phyloP scores from a whole-genome alignment of 2,797 vertebrate genomes.

The Poecilia wingei region DNA sequence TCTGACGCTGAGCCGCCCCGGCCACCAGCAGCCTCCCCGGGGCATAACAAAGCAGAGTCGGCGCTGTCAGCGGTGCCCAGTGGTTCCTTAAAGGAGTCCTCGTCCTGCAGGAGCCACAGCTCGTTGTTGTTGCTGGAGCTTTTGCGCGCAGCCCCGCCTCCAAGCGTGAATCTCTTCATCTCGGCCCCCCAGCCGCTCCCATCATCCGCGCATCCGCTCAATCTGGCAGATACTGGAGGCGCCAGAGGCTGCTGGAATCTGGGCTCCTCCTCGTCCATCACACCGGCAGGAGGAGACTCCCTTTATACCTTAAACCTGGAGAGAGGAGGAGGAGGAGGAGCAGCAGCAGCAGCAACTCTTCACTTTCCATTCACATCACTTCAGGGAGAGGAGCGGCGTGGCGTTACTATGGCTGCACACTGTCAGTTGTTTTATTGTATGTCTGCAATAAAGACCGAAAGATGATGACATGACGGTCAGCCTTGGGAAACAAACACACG shows the following conservation, averaged over 20 bases:
- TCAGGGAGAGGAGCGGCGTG: constrained; percentile 49
- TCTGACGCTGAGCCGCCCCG: constrained; percentile 41
- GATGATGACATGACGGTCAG: constrained; percentile 8
- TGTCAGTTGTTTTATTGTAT: constrained; percentile 43
- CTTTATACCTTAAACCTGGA: constrained; percentile 50
- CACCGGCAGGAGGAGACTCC: constrained; percentile 27
- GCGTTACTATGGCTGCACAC: constrained; percentile 78
- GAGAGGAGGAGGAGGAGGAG: constrained; percentile 51
- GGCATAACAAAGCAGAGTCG: constrained; percentile 57
- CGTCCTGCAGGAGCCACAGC: constrained; percentile 64
- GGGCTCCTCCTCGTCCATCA: constrained; percentile 79
- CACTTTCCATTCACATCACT: constrained; percentile 62
- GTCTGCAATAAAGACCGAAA: not conserved
- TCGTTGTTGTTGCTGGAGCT: constrained; percentile 78
- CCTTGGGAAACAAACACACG: constrained; percentile 10
- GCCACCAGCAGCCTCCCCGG: constrained; percentile 62
- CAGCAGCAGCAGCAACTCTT: constrained; percentile 48
- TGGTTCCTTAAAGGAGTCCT: constrained; percentile 60
- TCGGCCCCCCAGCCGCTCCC: constrained; percentile 68
- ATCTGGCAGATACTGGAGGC: constrained; percentile 40
- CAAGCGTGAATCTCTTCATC: constrained; percentile 71
- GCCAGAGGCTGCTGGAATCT: constrained; percentile 66
- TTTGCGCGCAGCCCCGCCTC: constrained; percentile 81
- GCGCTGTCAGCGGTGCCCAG: constrained; percentile 55
- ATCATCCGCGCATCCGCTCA: constrained; percentile 52